phyloP scores from a whole-genome alignment of 2,888 invertebrate species.

The Epiblema foenella region DNA sequence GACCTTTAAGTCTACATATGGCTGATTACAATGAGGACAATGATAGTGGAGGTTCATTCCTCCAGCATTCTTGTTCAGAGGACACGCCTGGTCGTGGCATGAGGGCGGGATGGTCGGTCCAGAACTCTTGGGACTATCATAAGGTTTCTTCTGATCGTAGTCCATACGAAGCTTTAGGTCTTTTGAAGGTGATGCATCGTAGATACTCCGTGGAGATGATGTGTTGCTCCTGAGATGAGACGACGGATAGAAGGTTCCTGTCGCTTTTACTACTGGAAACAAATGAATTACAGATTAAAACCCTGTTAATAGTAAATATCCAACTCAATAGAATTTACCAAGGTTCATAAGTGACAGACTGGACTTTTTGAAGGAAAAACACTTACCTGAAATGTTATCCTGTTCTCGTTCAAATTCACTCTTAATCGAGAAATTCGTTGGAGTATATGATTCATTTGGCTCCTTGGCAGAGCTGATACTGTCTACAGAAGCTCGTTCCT shows the following conservation, averaged over 20 bases:
- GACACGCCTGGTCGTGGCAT: constrained; percentile 84
- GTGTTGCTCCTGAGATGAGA: constrained; percentile 86
- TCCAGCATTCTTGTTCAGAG: constrained; percentile 76
- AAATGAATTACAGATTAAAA: constrained; percentile 49
- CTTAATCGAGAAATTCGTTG: constrained; percentile 79
- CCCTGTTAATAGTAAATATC: neutral
- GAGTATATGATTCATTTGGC: constrained; percentile 65
- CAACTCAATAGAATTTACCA: neutral
- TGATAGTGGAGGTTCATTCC: constrained; percentile 81
- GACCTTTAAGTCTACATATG: constrained; percentile 77
- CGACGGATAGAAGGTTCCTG: constrained; percentile 96
- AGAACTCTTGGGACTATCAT: constrained; percentile 66
- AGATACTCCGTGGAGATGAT: constrained; percentile 82
- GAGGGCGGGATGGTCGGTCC: constrained; percentile 84
- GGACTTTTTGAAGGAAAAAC: constrained; percentile 51
- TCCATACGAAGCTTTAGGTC: constrained; percentile 75
- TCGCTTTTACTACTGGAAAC: constrained; percentile 95
- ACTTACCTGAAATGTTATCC: constrained; percentile 81
- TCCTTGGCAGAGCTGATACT: constrained; percentile 74
- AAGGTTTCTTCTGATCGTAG: constrained; percentile 70
- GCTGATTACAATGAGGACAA: constrained; percentile 78
- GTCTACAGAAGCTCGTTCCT: constrained; percentile 77
- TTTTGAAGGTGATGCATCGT: constrained; percentile 83
- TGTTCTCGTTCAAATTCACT: constrained; percentile 80
- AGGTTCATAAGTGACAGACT: neutral